Evolutionary conservation across 2,888 invertebrate species (phyloP), one percentile per base, ranked within the genome.

Genomic region (Folsomia candida): DNA sequence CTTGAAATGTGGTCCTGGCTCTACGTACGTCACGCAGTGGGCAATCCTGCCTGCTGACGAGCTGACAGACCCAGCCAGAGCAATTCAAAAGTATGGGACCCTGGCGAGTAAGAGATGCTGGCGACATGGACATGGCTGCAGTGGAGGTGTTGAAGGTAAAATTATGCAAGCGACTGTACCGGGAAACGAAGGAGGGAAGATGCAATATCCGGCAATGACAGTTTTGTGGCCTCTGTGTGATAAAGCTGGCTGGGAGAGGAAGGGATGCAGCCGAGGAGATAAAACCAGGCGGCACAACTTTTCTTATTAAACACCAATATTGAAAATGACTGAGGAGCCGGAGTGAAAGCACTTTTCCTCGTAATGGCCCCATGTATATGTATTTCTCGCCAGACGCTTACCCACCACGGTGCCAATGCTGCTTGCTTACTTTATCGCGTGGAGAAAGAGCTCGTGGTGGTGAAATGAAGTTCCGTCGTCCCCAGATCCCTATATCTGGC

Each of bases 231-330:
- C 64, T 60, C n/a, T n/a, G n/a, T n/a, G 59, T 74, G 71, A 72
- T 74, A 71, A 74, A 70, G 66, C 72, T 26, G 65, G 18, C 47
- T 47, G 47, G 18, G 47, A 18, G 47, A 47, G 9, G 47, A 9
- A 47, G 6, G 63, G 74, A 76, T 70, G 70, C 74, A 72, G 71
- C 64, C 70, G 70, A 74, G 67, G 67, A 69, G 73, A 72, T 72
- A 70, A 69, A 71, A 69, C 66, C 58, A 61, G 37, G 67, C 64
- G 57, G 68, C 63, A 64, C 61, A 67, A 71, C 69, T 70, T 71
- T 74, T 76, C 76, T 76, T 74, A 76, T 76, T 75, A 75, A 76
- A 70, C 68, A 62, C 72, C 69, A 71, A 76, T 76, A 76, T 76
- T 73, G 71, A 72, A 76, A 76, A 76, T 76, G 69, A 72, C 73